Base-by-base conservation (phyloP, 1,140 invertebrate genomes). In the Agrypnia vestita region DNA sequence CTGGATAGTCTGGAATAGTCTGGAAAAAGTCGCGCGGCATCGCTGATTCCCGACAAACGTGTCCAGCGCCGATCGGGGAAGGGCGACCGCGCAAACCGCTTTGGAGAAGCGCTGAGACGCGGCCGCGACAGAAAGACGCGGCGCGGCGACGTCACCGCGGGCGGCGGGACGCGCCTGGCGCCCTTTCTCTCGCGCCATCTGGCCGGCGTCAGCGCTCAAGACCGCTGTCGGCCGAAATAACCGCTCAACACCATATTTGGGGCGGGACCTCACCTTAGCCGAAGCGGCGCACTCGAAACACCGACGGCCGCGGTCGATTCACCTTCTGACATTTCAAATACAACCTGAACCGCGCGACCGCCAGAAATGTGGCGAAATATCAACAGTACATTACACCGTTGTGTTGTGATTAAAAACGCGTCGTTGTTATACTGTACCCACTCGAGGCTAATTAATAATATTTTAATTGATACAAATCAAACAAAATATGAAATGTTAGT, bases 191-290 rank as follows among this genome's bases (percentile, higher is more conserved):
- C 49, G 11, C n/a, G 11, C 49, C 11, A 62, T 21, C 9, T 62
- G 59, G 25, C 59, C 59, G 17, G 59, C 59, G 17, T 35, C 59
- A 21, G 19, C 59, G 17, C 13, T 62, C 59, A 62, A 62, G 59
- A 62, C 59, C 59, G 59, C 59, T 21, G 59, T 12, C 59, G 59
- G 12, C 59, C 25, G 21, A 35, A 21, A 56, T 56, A 56, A 56
- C 8, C 59, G 59, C 6, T 17, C 59, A 62, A 13, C 13, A 21
- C 59, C 59, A 21, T 62, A 62, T 62, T 62, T 62, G 59, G 59
- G 17, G 0, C 12, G 59, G 59, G 59, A 62, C 10, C 17, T 35
- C 21, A 35, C 59, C 59, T 62, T 62, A 62, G 59, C 59, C 59
- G 13, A 35, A 17, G 11, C 13, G 25, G 21, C 21, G 25, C 59